These are phyloP conservation scores for Physeter macrocephalus DNA, from an alignment of 2,113 vertebrate species.

Conservation along the genomic window DNA sequence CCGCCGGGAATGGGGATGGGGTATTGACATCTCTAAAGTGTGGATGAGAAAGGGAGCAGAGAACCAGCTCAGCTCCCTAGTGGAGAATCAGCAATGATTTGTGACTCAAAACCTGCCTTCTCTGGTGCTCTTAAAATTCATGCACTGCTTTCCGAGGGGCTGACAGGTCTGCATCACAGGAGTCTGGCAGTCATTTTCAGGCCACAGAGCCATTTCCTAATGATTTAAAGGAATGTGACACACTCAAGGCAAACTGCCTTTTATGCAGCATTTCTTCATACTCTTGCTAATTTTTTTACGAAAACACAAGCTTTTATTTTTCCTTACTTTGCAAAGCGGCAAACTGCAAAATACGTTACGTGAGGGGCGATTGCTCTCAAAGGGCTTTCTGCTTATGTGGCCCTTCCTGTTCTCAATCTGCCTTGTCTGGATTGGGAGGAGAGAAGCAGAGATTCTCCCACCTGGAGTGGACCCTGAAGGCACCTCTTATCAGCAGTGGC, in stretches of 20 bases:
- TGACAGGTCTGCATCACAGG: accelerated
- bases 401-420: not conserved
- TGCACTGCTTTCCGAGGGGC: not conserved
- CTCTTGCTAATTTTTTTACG: not conserved
- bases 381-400: not conserved
- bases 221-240: too few species aligned
- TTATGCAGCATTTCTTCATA: not conserved
- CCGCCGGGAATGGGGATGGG: not conserved
- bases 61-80: not conserved
- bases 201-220: not conserved
- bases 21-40: too few species aligned
- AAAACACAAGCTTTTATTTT: not conserved
- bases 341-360: accelerated
- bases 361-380: not conserved
- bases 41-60: accelerated
- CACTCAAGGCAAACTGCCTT: not conserved
- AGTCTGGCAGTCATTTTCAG: not conserved
- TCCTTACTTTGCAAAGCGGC: not conserved
- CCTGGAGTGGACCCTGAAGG: accelerated
- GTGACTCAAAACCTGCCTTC: not conserved
- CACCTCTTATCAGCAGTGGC: not conserved
- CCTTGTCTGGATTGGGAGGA: not conserved
- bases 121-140: accelerated
- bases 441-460: not conserved
- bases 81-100: not conserved